Base-by-base conservation (phyloP, 2,113 vertebrate species). In the Perccottus glenii region DNA sequence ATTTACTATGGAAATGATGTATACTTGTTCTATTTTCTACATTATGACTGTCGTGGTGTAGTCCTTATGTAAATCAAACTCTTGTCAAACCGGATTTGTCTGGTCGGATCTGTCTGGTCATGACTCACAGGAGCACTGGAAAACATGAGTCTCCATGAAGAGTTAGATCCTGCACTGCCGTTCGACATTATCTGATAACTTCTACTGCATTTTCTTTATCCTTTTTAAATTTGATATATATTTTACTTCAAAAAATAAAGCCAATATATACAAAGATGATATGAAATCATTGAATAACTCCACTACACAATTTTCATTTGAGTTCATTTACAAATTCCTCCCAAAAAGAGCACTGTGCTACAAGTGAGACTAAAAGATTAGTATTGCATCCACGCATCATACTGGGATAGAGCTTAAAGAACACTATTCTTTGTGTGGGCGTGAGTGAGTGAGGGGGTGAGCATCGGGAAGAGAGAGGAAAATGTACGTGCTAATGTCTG, bases 311-410 rank as follows among this genome's bases (percentile, higher is more conserved):
- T 1, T 33, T 44, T 5, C 46, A 15, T 5, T 6, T 40, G 5
- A 8, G 11, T 27, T 67, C 52, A 32, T 73, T 77, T 47, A 47
- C 52, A 46, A 65, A 43, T 60, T 70, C 60, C 36, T 75, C 38
- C 64, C 73, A 75, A 70, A 63, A 14, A 38, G 56, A 69, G 59
- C 65, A 50, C 67, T 78, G 82, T 60, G 67, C 63, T 64, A 78
- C 55, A 70, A 85, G 81, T 62, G 47, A 57, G 76, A 64, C 72
- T 52, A 75, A 65, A 80, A 49, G 82, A 92, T 93, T 91, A 92
- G 88, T 83, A 92, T 87, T 92, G 85, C 85, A 6, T 36, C 72
- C 83, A 87, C 80, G 80, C 72, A 48, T 81, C 66, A 69, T 67
- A 67, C 74, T 87, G 82, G 81, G 77, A 73, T 51, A 72, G 78